Evolutionary conservation across 2,797 vertebrate species (phyloP), one percentile per base, ranked within the genome.

Genomic region (Anguilla megastoma): DNA sequence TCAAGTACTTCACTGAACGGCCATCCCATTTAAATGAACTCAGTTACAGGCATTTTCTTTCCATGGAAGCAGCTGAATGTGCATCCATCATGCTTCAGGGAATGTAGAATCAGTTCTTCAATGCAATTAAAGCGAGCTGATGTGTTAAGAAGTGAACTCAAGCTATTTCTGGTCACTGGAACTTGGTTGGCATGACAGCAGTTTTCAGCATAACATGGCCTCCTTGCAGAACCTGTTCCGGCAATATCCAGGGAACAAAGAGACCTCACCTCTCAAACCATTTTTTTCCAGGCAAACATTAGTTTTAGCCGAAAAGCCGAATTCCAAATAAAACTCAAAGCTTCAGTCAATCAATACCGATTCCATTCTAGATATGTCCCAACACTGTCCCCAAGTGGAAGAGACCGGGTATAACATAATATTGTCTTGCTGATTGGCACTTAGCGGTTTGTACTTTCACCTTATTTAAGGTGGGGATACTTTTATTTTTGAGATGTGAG

Each of bases 341-440:
- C 82, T 85, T 85, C 71, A 30, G 7, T 36, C 41, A 69, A 85
- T 85, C 36, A 48, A n/a, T 48, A n/a, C 41, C 36, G 84, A 9
- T 60, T 88, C 21, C 52, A 24, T 66, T 56, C 84, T 54, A 76
- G 66, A 74, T 54, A 60, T 95, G 93, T 88, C 90, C 94, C 94
- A 95, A 94, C 90, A 95, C 94, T 96, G 95, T 94, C 95, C 94
- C 92, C 94, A 90, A 93, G 95, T 95, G 95, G 88, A 54, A 24
- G 12, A 58, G 91, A 87, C 71, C 6, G 33, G 30, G 83, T 27
- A 48, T 30, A 52, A 10, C 36, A 50, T 16, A 36, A 54, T 30
- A 41, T 87, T 24, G 2, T 48, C 18, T 24, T 66, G 27, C 54
- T 60, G 41, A 48, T 79, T 24, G 21, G 66, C 33, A 71, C 6